These are phyloP conservation scores for Microtus richardsoni DNA, from an alignment of 2,113 vertebrate species.

Conservation along the genomic window DNA sequence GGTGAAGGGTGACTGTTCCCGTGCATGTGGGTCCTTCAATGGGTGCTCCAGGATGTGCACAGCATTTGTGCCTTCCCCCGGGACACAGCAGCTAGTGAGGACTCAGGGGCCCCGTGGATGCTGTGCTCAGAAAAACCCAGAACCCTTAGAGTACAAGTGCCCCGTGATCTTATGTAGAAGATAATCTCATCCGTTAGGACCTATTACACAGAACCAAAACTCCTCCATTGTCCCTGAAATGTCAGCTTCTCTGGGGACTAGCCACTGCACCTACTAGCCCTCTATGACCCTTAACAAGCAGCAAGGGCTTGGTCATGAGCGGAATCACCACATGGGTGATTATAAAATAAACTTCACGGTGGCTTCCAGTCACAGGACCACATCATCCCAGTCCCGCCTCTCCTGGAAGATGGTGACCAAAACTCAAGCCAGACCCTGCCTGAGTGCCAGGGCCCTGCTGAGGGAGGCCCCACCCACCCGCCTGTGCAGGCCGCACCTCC, in stretches of 20 bases:
- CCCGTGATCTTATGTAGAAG: rapidly evolving
- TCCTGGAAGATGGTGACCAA: rapidly evolving
- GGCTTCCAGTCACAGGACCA: not conserved
- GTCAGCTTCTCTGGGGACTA: not conserved
- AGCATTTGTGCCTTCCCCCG: too few species aligned
- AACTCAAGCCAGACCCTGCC: rapidly evolving
- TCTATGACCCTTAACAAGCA: rapidly evolving
- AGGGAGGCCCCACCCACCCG: rapidly evolving
- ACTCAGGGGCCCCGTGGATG: not conserved
- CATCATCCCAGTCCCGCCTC: rapidly evolving
- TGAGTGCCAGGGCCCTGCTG: rapidly evolving
- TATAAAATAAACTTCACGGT: not conserved
- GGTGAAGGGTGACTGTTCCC: not conserved
- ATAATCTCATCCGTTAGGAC: not conserved
- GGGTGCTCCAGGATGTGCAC: not conserved
- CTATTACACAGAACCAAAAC: rapidly evolving
- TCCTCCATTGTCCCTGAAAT: not conserved
- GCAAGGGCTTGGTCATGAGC: rapidly evolving
- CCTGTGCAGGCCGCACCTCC: slow-evolving; percentile 89
- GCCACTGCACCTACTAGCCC: rapidly evolving
- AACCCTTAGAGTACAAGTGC: rapidly evolving
- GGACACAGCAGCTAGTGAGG: not conserved
- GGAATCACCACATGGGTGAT: rapidly evolving
- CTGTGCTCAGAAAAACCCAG: not conserved
- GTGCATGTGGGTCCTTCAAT: rapidly evolving